Evolutionary conservation across 2,797 vertebrate species (phyloP).

Genomic region (Catharus ustulatus): DNA sequence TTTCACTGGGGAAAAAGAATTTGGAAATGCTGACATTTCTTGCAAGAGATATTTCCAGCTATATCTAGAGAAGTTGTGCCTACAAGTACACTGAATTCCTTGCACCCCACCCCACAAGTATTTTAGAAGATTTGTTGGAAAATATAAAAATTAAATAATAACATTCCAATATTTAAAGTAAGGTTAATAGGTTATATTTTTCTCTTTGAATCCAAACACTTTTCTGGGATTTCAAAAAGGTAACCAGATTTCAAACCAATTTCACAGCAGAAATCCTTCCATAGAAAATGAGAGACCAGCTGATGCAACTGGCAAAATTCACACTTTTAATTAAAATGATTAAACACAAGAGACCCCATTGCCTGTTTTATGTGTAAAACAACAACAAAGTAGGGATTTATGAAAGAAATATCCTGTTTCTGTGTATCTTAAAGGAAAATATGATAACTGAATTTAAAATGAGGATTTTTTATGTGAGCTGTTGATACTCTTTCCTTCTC

Average conservation of each 20-base stretch:
- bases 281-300: slow-evolving; percentile 36
- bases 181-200: background rate
- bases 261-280: slow-evolving; percentile 20
- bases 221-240: background rate
- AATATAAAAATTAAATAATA: slow-evolving; percentile 23
- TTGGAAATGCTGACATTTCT: slow-evolving; percentile 59
- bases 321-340: slow-evolving; percentile 53
- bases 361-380: slow-evolving; percentile 57
- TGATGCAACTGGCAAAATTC: slow-evolving; percentile 47
- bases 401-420: slow-evolving; percentile 16
- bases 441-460: slow-evolving; percentile 32
- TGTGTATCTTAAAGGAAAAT: slow-evolving; percentile 42
- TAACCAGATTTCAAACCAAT: slow-evolving; percentile 22
- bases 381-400: slow-evolving; percentile 58
- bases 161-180: background rate
- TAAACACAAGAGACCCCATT: slow-evolving; percentile 57
- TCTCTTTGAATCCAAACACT: background rate
- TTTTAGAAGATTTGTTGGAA: background rate
- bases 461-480: slow-evolving; percentile 9
- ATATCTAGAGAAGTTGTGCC: slow-evolving; percentile 40
- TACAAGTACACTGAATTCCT: slow-evolving; percentile 31
- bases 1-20: slow-evolving; percentile 21
- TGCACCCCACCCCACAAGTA: background rate
- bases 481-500: background rate
- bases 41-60: slow-evolving; percentile 48